Evolutionary conservation across 1,140 invertebrate genomes (phyloP).

Genomic region (Helicorthomorpha holstii): DNA sequence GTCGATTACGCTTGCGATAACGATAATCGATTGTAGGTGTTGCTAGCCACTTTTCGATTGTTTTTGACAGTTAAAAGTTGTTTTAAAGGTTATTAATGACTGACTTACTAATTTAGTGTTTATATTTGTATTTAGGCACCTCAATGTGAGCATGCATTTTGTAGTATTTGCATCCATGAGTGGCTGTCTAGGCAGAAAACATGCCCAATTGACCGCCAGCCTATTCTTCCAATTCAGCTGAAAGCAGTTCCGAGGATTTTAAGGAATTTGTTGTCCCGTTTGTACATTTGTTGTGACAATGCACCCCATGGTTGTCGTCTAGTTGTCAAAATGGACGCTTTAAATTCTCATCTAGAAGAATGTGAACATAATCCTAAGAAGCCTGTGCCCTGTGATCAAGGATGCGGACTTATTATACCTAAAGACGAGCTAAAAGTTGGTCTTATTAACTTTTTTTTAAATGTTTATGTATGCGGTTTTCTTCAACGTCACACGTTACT

Average conservation of each 20-base stretch:
- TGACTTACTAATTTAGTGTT: neutral
- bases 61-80: neutral
- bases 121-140: slow-evolving; percentile 51
- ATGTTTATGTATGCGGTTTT: too few relatives aligned
- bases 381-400: slow-evolving; percentile 77
- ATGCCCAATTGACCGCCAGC: slow-evolving; percentile 80
- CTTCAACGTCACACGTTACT: too few relatives aligned
- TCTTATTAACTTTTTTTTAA: neutral
- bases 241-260: slow-evolving; percentile 80
- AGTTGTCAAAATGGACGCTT: slow-evolving; percentile 67
- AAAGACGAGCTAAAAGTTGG: slow-evolving; percentile 73
- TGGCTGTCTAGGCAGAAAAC: slow-evolving; percentile 84
- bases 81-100: neutral
- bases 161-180: slow-evolving; percentile 77
- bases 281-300: slow-evolving; percentile 82
- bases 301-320: slow-evolving; percentile 63
- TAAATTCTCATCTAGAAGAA: slow-evolving; percentile 66
- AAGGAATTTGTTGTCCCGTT: slow-evolving; percentile 68
- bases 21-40: neutral
- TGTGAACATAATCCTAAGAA: slow-evolving; percentile 89
- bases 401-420: slow-evolving; percentile 80
- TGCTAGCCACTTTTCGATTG: neutral
- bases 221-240: slow-evolving; percentile 67
- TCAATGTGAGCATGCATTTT: slow-evolving; percentile 90
- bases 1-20: neutral